Evolutionary conservation across 92 coral and sea anemone species (phyloP).

Genomic region (Zoanthus sociatus): DNA sequence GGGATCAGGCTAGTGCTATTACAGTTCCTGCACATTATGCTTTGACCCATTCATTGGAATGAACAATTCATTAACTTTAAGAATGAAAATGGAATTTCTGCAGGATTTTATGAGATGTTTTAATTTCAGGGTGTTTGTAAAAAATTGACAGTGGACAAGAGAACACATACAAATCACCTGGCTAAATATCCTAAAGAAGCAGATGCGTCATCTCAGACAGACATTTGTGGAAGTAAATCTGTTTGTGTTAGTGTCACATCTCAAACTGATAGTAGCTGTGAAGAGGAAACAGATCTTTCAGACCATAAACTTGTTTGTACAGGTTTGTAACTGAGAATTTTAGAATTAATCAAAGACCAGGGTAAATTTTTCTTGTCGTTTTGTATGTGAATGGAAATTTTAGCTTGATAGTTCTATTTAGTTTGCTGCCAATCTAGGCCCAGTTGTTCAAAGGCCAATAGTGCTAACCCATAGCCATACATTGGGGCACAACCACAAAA

Average conservation of each 20-base stretch:
- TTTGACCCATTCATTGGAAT: no score
- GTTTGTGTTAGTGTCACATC: not conserved
- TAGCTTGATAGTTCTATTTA: no score
- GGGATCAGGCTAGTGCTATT: no score
- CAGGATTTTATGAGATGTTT: not conserved
- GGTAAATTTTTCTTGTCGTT: no score
- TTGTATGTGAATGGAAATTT: no score
- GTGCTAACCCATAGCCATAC: no score
- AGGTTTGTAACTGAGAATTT: not conserved
- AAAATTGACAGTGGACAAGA: not conserved
- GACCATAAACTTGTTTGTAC: not conserved
- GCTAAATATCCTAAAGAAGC: not conserved
- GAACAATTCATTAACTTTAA: no score
- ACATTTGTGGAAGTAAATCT: not conserved
- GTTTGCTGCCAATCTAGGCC: no score
- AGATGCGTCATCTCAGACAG: slow-evolving; percentile 14
- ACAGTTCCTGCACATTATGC: no score
- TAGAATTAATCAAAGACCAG: no score
- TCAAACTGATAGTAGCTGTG: not conserved
- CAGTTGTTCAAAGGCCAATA: no score
- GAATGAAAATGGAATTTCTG: not conserved
- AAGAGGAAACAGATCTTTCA: slow-evolving; percentile 13
- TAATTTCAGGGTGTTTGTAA: not conserved
- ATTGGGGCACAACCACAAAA: no score
- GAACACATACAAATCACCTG: not conserved